Conservation (phyloP, 2,888 invertebrate genomes). For the Patella caerulea region DNA sequence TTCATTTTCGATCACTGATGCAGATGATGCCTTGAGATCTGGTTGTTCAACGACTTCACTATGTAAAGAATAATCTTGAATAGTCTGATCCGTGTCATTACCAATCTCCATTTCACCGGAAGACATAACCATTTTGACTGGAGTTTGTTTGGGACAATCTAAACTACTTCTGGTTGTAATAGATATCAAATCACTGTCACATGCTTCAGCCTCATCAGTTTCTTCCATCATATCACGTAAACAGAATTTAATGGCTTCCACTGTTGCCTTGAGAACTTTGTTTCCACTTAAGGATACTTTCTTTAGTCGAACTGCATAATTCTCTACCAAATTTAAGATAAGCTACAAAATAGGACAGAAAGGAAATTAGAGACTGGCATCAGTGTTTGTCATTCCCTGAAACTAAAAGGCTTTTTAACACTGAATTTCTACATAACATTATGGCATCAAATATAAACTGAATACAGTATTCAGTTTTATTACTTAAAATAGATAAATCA, state of each 20-base stretch:
- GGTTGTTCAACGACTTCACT: background rate
- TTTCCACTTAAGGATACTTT: conserved; percentile 57
- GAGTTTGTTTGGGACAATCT: conserved; percentile 8
- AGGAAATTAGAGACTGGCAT: too few relatives aligned
- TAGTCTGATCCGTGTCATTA: background rate
- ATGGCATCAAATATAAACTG: too few relatives aligned
- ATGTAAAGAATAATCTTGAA: conserved; percentile 9
- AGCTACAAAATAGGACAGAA: conserved; percentile 42
- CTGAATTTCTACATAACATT: too few relatives aligned
- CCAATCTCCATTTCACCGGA: conserved; percentile 8
- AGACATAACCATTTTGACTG: background rate
- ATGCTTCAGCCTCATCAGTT: conserved; percentile 31
- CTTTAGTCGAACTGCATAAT: conserved; percentile 51
- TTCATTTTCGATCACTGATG: too few relatives aligned
- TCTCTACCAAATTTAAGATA: conserved; percentile 58
- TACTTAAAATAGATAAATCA: too few relatives aligned
- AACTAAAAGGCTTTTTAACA: too few relatives aligned
- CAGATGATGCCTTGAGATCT: background rate
- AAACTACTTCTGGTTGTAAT: conserved; percentile 20
- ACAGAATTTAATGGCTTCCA: conserved; percentile 47
- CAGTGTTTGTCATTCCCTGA: too few relatives aligned
- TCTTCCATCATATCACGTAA: conserved; percentile 34
- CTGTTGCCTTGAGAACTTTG: conserved; percentile 44
- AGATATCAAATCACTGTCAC: conserved; percentile 26
- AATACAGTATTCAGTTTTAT: too few relatives aligned